Conservation (phyloP, 2,888 invertebrate genomes). For the Trissoscelio sp. region DNA sequence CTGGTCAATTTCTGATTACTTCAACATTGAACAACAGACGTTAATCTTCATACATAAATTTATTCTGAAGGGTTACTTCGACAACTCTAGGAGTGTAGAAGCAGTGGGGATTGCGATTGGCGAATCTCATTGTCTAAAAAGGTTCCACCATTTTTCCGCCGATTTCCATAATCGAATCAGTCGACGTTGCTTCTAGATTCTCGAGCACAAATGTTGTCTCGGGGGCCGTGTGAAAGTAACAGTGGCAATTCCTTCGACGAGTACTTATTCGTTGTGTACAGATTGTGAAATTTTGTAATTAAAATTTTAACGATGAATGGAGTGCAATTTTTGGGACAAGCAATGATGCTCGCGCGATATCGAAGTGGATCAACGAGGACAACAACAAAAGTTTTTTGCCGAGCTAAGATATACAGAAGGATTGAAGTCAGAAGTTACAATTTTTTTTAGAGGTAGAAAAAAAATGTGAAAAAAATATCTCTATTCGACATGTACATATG, state of each 20-base stretch:
- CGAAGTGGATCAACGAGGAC: not conserved
- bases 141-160: conserved; percentile 35
- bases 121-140: conserved; percentile 25
- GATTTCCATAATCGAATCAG: conserved; percentile 66
- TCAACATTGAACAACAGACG: no score
- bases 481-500: no score
- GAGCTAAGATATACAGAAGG: not conserved
- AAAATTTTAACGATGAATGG: conserved; percentile 30
- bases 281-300: conserved; percentile 66
- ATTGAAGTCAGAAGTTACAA: no score
- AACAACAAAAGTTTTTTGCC: not conserved
- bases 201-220: conserved; percentile 71
- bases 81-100: not conserved
- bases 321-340: conserved; percentile 15
- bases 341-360: not conserved
- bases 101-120: not conserved
- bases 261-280: conserved; percentile 49
- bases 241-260: conserved; percentile 70
- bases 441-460: not conserved
- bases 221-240: conserved; percentile 78
- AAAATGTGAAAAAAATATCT: not conserved
- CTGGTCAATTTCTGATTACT: no score
- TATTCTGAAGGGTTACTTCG: no score
- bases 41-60: no score
- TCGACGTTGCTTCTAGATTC: conserved; percentile 72